A percentile compares a stretch with the other conserved stretches of the same genome.
Evolutionary conservation across 2,888 invertebrate species (phyloP).

Genomic region (Lymantria monacha): DNA sequence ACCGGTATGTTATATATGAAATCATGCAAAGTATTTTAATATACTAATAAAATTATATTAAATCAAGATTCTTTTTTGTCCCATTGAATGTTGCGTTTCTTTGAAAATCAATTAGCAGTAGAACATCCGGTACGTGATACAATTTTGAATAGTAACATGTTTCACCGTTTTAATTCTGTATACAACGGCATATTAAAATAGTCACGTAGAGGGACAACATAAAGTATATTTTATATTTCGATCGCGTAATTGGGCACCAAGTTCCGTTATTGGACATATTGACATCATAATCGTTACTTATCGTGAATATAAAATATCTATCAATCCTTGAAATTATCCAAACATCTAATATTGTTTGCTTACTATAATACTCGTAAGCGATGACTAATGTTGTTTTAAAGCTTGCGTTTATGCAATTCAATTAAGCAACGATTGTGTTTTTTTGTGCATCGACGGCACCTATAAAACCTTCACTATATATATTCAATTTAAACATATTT

Average conservation of each 20-base stretch:
- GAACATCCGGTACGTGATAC: constrained; percentile 45
- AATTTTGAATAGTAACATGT: constrained; percentile 32
- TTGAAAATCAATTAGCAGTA: constrained; percentile 39
- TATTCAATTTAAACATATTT: too few species aligned
- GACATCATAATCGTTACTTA: constrained; percentile 24
- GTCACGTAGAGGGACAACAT: constrained; percentile 46
- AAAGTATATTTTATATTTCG: constrained; percentile 37
- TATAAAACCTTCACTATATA: too few species aligned
- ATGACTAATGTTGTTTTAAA: too few species aligned
- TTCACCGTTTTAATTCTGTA: constrained; percentile 33
- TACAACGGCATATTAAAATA: constrained; percentile 40
- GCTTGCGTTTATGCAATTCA: too few species aligned
- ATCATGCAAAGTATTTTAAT: background rate
- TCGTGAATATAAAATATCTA: constrained; percentile 9
- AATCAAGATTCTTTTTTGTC: constrained; percentile 5
- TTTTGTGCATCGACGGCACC: too few species aligned
- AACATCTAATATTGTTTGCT: too few species aligned
- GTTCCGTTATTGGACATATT: constrained; percentile 45
- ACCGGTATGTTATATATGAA: constrained; percentile 4
- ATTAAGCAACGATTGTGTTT: too few species aligned
- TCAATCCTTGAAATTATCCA: too few species aligned
- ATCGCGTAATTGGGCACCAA: constrained; percentile 47
- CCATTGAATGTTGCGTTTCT: constrained; percentile 13
- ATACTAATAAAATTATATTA: background rate
- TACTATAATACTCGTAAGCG: too few species aligned